Base-by-base conservation (phyloP, 1,140 invertebrate genomes). In the Cotesia typhae region DNA sequence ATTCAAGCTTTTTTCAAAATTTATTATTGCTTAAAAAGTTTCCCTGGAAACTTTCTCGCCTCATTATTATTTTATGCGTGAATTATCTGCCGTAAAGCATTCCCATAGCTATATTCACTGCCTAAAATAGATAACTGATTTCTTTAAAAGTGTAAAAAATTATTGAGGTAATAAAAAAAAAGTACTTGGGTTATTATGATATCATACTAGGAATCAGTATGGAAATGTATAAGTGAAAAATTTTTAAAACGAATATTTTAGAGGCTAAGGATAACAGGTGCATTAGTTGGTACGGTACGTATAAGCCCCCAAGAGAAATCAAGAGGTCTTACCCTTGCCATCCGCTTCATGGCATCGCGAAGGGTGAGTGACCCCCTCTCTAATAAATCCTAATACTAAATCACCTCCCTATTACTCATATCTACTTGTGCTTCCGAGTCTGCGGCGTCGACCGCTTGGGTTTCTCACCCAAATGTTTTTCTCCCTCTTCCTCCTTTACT, bases 341-440 rank as follows among this genome's bases (percentile, higher is more conserved):
- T 76, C 72, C 55, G 64, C n/a, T 57, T 65, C 55, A 14, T 72
- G 74, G 67, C 67, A 75, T 75, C 74, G 73, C 74, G 71, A 75
- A 77, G 77, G 76, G 74, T 70, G 75, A 81, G 77, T 76, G 41
- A 17, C 53, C 47, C 68, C 63, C 47, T 65, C 76, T 78, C 82
- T 84, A 82, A 86, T 86, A 86, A 86, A 86, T 86, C 82, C 80
- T 83, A 85, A 85, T 84, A 84, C 80, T 81, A 82, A 85, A 84
- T 84, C 82, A 79, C 80, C 82, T 17, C 79, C 76, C 77, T 81
- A 83, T 84, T 84, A 85, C 82, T 84, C 82, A 84, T 85, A 84
- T 82, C 77, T 81, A 79, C 64, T 47, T 47, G 41, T 77, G 71
- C 68, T 76, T 51, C 38, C 65, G 74, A 75, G 76, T 77, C 6